Evolutionary conservation across 2,113 vertebrate genomes (phyloP).

Genomic region (Dicerorhinus sumatrensis): DNA sequence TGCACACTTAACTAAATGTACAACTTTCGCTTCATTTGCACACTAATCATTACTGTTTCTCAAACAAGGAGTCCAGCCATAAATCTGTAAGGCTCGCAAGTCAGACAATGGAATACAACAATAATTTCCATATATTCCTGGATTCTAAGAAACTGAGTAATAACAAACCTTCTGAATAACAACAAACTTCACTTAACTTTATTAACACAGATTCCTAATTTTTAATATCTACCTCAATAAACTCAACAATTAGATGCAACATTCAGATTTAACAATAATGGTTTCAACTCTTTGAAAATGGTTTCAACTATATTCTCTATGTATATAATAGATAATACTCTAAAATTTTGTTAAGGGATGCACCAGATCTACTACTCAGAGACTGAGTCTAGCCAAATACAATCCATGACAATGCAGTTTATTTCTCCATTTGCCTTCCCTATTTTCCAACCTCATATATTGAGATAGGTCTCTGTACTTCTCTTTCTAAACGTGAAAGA

Average conservation of each 20-base stretch:
- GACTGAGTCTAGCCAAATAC: not conserved
- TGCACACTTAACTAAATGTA: not conserved
- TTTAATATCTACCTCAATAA: not conserved
- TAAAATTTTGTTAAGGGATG: not conserved
- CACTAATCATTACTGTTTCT: not conserved
- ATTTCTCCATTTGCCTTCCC: not conserved
- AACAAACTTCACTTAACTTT: not conserved
- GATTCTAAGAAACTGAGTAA: not conserved
- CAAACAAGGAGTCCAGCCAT: not conserved
- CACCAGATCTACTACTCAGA: not conserved
- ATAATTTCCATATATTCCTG: not conserved
- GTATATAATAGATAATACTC: not conserved
- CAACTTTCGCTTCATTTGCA: not conserved
- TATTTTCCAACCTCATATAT: not conserved
- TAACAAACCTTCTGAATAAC: not conserved
- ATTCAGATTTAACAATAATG: not conserved
- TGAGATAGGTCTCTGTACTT: not conserved
- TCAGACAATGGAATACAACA: not conserved
- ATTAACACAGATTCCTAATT: not conserved
- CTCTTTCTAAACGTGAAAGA: not conserved
- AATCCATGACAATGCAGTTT: not conserved
- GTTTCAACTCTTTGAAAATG: not conserved
- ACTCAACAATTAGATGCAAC: not conserved
- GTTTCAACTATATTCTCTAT: not conserved
- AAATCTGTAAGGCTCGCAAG: not conserved